Evolutionary conservation across 2,797 vertebrate genomes (phyloP), one percentile per base, ranked within the genome.

Genomic region (Catamblyrhynchus diadema): DNA sequence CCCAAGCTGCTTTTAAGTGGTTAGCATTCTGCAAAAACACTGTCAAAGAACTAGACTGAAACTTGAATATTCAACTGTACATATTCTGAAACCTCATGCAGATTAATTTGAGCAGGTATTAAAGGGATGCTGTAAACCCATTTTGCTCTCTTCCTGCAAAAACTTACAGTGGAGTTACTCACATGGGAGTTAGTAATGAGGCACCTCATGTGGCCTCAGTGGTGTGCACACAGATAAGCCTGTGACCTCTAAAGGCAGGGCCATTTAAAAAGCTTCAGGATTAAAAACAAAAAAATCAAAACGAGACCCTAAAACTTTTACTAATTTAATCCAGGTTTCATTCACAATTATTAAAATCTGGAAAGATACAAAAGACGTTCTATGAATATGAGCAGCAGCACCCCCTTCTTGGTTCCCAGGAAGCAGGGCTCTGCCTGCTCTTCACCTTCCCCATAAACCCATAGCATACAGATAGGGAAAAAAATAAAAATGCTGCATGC

Each of bases 1-100:
- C 42, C 44, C 79, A 89, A 80, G 41, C 78, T 80, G 56, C 67
- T 96, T 94, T 92, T 41, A 85, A 94, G 86, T 48, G 60, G 88
- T 57, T 70, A 75, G 41, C 0, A 0, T 75, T 92, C 74, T 79
- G 37, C 74, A 93, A 87, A 88, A 75, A 59, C n/a, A 47, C 15
- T 3, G 37, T 81, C 32, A 50, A 61, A 75, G 60, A 92, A 20
- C 86, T 24, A 45, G 47, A 79, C 66, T 59, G 67, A 77, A 94
- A 87, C 41, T 22, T 67, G 19, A 90, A 59, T 85, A 79, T 72
- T 79, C 60, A 91, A 35, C 41, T 19, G 13, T 11, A 77, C 7
- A 0, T 50, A 59, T 69, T 84, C 80, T 66, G 39, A 84, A 84
- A 69, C 32, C 51, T 77, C 54, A 65, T 30, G 53, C 37, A 81